Percentiles rank a stretch among this genome's conserved stretches.
Conservation (phyloP, 2,888 invertebrate genomes). For the Macrosiphum euphorbiae region DNA sequence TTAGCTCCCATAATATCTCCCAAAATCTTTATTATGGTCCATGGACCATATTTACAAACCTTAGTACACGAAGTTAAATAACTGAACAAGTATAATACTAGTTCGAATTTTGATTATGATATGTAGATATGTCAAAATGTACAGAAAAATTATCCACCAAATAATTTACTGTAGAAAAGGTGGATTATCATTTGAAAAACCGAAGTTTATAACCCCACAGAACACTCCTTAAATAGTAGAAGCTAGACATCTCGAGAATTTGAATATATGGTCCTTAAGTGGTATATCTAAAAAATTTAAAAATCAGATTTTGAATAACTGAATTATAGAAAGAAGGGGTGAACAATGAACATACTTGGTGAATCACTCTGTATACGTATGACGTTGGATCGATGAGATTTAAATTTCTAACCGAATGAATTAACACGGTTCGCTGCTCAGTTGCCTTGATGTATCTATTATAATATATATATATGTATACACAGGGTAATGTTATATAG, state of each 20-base stretch:
- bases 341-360: neutral
- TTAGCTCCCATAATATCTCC: neutral
- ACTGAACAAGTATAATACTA: neutral
- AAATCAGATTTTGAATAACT: neutral
- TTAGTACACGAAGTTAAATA: neutral
- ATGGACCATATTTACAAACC: neutral
- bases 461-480: neutral
- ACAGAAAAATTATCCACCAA: neutral
- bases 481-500: neutral
- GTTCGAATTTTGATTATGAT: neutral
- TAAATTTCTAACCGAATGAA: neutral
- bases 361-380: neutral
- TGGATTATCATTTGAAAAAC: neutral
- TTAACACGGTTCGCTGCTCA: neutral
- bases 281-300: neutral
- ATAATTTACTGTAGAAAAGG: neutral
- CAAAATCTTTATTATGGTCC: neutral
- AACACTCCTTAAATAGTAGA: neutral
- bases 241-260: neutral
- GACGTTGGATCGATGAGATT: neutral
- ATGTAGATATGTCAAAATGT: neutral
- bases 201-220: neutral
- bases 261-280: neutral
- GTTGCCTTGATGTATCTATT: neutral
- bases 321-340: neutral